Percentiles rank a stretch among this genome's conserved stretches.
Evolutionary conservation across 2,113 vertebrate species (phyloP).

Genomic region (Aleadryas rufinucha): DNA sequence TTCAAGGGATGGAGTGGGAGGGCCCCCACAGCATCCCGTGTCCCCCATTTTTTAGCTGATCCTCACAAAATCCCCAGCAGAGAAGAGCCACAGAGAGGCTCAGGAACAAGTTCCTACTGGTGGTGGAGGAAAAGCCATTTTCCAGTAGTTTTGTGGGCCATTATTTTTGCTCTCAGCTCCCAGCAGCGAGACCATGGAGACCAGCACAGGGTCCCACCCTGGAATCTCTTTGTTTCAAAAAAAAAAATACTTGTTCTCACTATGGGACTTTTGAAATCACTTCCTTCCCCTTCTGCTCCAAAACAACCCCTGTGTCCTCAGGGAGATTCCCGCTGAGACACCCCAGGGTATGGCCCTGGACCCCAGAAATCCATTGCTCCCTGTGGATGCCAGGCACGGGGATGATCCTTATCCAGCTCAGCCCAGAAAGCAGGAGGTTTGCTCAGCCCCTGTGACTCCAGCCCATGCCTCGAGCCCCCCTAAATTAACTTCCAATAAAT

Average conservation of each 20-base stretch:
- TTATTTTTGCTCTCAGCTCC: not conserved
- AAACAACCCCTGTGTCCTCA: not conserved
- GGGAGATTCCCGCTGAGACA: rapidly evolving
- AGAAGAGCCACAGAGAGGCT: not conserved
- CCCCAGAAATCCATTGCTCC: not conserved
- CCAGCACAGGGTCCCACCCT: not conserved
- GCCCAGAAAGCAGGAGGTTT: not conserved
- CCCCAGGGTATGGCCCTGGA: not conserved
- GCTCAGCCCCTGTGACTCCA: not conserved
- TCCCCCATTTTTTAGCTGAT: not conserved
- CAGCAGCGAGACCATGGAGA: not conserved
- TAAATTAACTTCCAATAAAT: not conserved
- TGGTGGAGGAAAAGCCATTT: not conserved
- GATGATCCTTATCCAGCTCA: not conserved
- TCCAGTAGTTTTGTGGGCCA: not conserved
- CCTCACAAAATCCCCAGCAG: not conserved
- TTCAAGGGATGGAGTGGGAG: not conserved
- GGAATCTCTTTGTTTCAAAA: not conserved
- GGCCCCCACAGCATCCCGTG: rapidly evolving
- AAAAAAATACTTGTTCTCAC: not conserved
- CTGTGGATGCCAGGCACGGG: not conserved
- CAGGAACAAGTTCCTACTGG: not conserved
- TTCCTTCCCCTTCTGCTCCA: slow-evolving; percentile 21
- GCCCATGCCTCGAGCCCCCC: rapidly evolving
- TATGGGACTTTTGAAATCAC: not conserved